Conservation (phyloP, 2,888 invertebrate genomes). For the Myopa tessellatipennis region DNA sequence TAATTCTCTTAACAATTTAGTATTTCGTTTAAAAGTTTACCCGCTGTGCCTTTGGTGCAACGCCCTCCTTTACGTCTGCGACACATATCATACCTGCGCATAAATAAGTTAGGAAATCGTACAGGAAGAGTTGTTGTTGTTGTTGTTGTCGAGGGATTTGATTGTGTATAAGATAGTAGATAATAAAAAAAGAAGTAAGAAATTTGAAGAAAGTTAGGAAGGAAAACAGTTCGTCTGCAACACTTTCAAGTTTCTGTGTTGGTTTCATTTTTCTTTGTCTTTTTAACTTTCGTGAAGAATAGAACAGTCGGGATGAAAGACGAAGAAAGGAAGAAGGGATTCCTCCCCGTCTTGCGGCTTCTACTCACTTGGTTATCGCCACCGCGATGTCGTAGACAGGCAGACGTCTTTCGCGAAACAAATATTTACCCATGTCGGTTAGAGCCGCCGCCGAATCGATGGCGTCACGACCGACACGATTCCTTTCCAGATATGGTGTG, state of each 20-base stretch:
- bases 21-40: conserved; percentile 72
- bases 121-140: conserved; percentile 10
- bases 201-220: too few species aligned
- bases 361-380: conserved; percentile 92
- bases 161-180: background rate
- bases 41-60: conserved; percentile 98
- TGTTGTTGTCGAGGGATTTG: conserved; percentile 6
- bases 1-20: background rate
- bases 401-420: conserved; percentile 91
- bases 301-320: background rate
- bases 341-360: background rate
- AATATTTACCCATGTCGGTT: conserved; percentile 97
- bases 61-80: conserved; percentile 95
- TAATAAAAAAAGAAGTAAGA: background rate
- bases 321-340: background rate
- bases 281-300: too few species aligned
- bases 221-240: too few species aligned
- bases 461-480: conserved; percentile 92
- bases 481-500: conserved; percentile 92
- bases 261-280: too few species aligned
- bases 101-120: conserved; percentile 39
- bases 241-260: too few species aligned
- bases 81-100: conserved; percentile 95
- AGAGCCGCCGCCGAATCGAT: conserved; percentile 94
- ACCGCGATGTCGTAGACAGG: conserved; percentile 97